These are phyloP conservation scores for Coracopsis vasa DNA, from an alignment of 2,113 vertebrate genomes.

Conservation along the genomic window DNA sequence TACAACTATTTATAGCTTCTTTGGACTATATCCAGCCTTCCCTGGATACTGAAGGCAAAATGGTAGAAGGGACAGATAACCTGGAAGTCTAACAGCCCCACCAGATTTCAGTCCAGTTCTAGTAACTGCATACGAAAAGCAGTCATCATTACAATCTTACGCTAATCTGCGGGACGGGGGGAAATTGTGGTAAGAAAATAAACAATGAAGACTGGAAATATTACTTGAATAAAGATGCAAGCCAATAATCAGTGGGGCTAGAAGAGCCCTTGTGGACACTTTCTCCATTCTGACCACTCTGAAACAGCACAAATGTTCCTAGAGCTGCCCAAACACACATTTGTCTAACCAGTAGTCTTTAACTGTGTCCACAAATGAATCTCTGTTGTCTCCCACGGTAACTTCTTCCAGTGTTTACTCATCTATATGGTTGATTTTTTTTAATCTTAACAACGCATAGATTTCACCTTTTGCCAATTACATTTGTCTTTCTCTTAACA, in stretches of 20 bases:
- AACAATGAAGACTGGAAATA: not conserved
- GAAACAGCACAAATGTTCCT: not conserved
- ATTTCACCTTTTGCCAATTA: not conserved
- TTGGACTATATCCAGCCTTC: not conserved
- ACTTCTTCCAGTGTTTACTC: not conserved
- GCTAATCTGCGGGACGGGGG: not conserved
- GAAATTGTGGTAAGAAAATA: not conserved
- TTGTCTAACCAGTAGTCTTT: not conserved
- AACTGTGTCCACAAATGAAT: fast-evolving
- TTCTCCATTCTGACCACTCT: not conserved
- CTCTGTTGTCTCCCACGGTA: not conserved
- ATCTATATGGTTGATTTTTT: fast-evolving
- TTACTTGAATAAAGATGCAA: not conserved
- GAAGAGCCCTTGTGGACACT: not conserved
- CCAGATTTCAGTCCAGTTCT: not conserved
- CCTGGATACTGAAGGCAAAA: not conserved
- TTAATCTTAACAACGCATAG: not conserved
- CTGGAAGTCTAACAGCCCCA: not conserved
- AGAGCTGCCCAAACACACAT: not conserved
- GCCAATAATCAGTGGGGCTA: not conserved
- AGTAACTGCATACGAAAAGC: not conserved
- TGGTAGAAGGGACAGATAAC: not conserved
- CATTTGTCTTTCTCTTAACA: not conserved
- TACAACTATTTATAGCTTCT: not conserved
- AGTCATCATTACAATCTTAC: not conserved